Evolutionary conservation across 2,797 vertebrate species (phyloP).

Genomic region (Antrozous pallidus): DNA sequence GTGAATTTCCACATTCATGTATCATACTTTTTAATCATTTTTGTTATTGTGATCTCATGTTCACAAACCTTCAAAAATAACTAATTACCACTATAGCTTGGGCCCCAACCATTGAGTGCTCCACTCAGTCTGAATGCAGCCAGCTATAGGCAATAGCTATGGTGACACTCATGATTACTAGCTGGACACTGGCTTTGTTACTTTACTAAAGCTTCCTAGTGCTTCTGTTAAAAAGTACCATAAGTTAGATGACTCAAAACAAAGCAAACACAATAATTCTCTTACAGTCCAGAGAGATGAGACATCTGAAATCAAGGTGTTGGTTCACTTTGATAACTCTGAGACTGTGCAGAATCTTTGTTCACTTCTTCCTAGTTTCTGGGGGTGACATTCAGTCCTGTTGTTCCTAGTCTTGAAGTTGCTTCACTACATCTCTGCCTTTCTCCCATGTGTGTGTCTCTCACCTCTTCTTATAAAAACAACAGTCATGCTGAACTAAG

Average conservation of each 20-base stretch:
- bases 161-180: too few relatives aligned
- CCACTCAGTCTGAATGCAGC: neutral
- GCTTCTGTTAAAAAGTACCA: neutral
- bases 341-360: neutral
- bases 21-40: neutral
- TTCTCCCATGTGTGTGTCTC: neutral
- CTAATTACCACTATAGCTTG: neutral
- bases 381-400: neutral
- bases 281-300: neutral
- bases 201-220: neutral
- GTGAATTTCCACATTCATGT: neutral
- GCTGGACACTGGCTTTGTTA: neutral
- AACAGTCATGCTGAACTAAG: neutral
- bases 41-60: neutral
- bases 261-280: neutral
- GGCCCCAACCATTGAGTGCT: neutral
- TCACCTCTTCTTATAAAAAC: neutral
- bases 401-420: neutral
- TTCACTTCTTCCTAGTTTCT: neutral
- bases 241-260: neutral
- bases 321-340: neutral
- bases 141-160: neutral
- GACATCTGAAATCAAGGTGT: neutral
- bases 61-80: slow-evolving; percentile 4
- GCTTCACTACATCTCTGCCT: neutral